Evolutionary conservation across 2,888 invertebrate species (phyloP).

Genomic region (Biston stratarius): DNA sequence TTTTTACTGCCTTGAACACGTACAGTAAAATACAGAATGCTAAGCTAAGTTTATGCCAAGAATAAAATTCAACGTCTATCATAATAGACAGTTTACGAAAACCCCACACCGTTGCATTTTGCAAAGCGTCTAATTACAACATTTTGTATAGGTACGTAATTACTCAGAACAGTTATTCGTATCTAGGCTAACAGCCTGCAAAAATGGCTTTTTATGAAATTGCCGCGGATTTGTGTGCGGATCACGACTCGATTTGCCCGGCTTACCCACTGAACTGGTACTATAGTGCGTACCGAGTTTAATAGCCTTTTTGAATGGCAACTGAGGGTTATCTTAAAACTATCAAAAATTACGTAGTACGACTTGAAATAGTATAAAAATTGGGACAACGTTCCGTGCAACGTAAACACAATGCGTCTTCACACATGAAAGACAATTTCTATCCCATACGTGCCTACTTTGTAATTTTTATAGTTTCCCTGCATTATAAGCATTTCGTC

Average conservation of each 20-base stretch:
- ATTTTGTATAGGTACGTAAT: constrained; percentile 33
- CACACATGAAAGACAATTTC: not conserved
- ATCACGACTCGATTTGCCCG: constrained; percentile 25
- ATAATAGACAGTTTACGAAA: constrained; percentile 22
- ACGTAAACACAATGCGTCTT: not conserved
- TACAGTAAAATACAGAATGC: not conserved
- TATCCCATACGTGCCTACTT: too few species aligned
- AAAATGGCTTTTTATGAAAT: constrained; percentile 38
- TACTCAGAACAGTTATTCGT: constrained; percentile 33
- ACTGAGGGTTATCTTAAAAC: not conserved
- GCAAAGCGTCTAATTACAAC: constrained; percentile 34
- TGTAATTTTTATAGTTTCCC: too few species aligned
- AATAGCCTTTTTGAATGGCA: not conserved
- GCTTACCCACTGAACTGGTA: constrained; percentile 10
- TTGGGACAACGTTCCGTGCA: too few species aligned
- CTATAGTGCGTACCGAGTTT: not conserved
- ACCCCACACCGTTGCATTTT: constrained; percentile 20
- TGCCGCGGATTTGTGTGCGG: constrained; percentile 16
- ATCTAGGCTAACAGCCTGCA: constrained; percentile 37
- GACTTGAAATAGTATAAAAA: too few species aligned
- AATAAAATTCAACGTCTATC: constrained; percentile 10
- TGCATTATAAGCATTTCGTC: too few species aligned
- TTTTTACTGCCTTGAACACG: not conserved
- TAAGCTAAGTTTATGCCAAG: not conserved
- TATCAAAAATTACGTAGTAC: too few species aligned